Evolutionary conservation across 53 echinoderm and acorn worm species (phyloP).

Genomic region (Astropecten irregularis): DNA sequence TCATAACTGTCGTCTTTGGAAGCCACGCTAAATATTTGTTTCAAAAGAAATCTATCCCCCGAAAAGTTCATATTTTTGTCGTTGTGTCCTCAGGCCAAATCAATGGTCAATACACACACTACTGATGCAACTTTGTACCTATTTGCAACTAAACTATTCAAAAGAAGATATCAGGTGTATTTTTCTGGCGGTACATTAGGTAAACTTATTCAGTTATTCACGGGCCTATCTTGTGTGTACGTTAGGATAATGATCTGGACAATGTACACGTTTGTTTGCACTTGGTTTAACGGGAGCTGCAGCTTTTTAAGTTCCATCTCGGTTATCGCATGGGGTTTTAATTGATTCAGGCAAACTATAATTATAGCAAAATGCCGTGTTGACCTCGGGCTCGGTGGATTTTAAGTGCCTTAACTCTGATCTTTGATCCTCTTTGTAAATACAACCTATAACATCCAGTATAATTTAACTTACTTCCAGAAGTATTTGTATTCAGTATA

Average conservation of each 20-base stretch:
- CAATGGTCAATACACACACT: too few relatives aligned
- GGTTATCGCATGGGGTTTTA: too few relatives aligned
- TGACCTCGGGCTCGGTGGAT: too few relatives aligned
- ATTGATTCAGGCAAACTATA: too few relatives aligned
- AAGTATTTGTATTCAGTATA: too few relatives aligned
- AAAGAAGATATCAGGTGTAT: not conserved
- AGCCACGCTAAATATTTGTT: not conserved
- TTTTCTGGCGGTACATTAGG: conserved; percentile 6
- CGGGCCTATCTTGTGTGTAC: not conserved
- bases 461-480: too few relatives aligned
- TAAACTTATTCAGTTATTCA: not conserved
- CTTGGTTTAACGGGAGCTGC: conserved; percentile 18
- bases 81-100: not conserved
- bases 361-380: too few relatives aligned
- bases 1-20: not conserved
- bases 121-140: not conserved
- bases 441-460: too few relatives aligned
- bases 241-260: conserved; percentile 4
- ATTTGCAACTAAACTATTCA: conserved; percentile 22
- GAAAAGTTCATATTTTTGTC: not conserved
- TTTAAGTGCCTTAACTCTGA: too few relatives aligned
- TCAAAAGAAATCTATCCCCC: not conserved
- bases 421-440: too few relatives aligned
- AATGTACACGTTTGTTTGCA: conserved; percentile 35
- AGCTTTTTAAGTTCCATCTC: too few relatives aligned